phyloP scores from a whole-genome alignment of 2,888 invertebrate genomes.

The Dasypolia templi region DNA sequence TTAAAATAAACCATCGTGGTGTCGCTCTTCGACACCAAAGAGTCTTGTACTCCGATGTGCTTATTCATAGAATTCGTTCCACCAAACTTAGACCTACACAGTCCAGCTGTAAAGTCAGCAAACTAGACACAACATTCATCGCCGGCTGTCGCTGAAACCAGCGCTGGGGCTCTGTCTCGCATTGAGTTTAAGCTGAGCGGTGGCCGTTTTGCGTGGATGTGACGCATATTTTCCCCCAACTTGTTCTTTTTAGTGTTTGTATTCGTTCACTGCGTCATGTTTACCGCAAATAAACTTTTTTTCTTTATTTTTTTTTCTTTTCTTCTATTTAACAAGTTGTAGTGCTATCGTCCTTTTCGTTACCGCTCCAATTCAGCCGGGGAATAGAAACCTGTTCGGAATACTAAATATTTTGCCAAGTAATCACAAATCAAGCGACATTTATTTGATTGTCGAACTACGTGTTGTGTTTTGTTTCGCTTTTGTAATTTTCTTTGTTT shows the following conservation, averaged over 20 bases:
- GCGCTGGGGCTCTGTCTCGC: too few species aligned
- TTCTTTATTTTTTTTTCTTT: too few species aligned
- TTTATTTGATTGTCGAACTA: constrained; percentile 27
- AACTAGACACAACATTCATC: constrained; percentile 20
- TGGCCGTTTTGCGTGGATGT: too few species aligned
- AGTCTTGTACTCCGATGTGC: neutral
- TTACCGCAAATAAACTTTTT: too few species aligned
- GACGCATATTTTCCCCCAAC: too few species aligned
- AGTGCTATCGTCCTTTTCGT: constrained; percentile 23
- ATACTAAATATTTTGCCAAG: constrained; percentile 32
- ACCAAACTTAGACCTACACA: neutral
- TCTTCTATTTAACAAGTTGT: too few species aligned
- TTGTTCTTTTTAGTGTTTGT: too few species aligned
- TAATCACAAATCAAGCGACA: constrained; percentile 10
- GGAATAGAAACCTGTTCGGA: constrained; percentile 14
- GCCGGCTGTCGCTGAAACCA: too few species aligned
- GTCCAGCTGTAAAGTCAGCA: constrained; percentile 11
- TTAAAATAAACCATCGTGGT: neutral
- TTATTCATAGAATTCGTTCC: neutral
- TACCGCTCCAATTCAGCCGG: constrained; percentile 3
- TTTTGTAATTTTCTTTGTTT: constrained; percentile 1
- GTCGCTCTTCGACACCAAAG: neutral
- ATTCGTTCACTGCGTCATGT: too few species aligned
- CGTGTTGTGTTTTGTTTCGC: constrained; percentile 30
- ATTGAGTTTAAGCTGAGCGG: too few species aligned